A percentile compares a stretch with the other conserved stretches of the same genome.
These are phyloP conservation scores for Leptopilina syphax DNA, from an alignment of 2,888 invertebrate species.

Conservation along the genomic window DNA sequence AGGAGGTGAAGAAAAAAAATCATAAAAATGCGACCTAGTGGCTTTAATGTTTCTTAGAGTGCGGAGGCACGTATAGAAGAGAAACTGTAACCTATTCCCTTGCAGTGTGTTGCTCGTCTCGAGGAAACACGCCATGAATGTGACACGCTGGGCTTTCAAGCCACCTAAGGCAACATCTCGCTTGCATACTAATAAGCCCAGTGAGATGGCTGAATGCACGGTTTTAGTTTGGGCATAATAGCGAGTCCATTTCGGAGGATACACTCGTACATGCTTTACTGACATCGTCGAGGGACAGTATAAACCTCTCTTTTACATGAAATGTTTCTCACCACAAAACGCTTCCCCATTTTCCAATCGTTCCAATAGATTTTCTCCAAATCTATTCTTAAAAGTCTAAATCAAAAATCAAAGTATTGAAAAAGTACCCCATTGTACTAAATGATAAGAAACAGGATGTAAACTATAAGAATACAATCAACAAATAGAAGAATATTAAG, in stretches of 20 bases:
- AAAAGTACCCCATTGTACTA: too few relatives aligned
- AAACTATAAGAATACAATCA: neutral
- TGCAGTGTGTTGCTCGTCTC: conserved; percentile 58
- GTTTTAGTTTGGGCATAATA: conserved; percentile 74
- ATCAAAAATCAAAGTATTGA: too few relatives aligned
- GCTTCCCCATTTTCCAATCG: conserved; percentile 37
- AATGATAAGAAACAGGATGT: too few relatives aligned
- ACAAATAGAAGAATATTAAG: neutral
- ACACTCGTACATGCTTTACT: conserved; percentile 23
- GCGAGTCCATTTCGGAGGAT: conserved; percentile 70
- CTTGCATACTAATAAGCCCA: conserved; percentile 75
- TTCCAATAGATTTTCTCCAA: neutral
- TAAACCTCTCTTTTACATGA: neutral
- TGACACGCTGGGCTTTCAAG: conserved; percentile 73
- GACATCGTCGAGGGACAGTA: neutral
- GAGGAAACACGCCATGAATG: conserved; percentile 71
- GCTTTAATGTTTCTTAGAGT: conserved; percentile 18
- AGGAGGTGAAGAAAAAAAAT: neutral
- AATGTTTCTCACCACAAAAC: conserved; percentile 34
- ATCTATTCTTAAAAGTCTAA: too few relatives aligned
- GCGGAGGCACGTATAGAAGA: conserved; percentile 12
- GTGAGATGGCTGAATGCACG: conserved; percentile 70
- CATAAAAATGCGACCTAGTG: neutral
- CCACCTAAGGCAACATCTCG: conserved; percentile 73
- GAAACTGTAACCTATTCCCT: conserved; percentile 31